These are phyloP conservation scores for Schlechtendalia chinensis DNA, from an alignment of 1,140 invertebrate species.

Conservation along the genomic window DNA sequence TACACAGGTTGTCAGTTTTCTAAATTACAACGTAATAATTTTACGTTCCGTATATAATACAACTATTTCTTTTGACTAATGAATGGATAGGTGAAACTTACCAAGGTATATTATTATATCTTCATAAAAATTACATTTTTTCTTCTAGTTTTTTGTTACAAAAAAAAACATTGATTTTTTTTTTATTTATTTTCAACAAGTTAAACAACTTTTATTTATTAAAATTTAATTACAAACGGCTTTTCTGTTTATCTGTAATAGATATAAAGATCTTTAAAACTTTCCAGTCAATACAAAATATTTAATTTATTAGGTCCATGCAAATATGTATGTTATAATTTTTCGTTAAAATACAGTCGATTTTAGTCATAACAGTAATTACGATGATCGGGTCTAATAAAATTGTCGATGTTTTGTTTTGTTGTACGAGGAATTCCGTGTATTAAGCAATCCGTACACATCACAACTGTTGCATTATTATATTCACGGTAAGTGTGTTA, in stretches of 20 bases:
- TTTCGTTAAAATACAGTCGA: too few relatives aligned
- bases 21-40: neutral
- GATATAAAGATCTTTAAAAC: neutral
- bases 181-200: neutral
- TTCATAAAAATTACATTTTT: neutral
- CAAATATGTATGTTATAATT: too few relatives aligned
- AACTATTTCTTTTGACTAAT: neutral
- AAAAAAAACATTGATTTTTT: slow-evolving; percentile 8
- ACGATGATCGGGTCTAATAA: neutral
- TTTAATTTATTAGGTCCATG: too few relatives aligned
- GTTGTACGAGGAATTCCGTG: neutral
- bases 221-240: too few relatives aligned
- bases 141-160: neutral
- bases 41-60: neutral
- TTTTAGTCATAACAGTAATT: neutral
- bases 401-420: neutral
- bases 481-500: neutral
- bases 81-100: slow-evolving; percentile 11
- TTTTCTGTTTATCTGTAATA: neutral
- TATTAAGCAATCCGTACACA: neutral
- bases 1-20: slow-evolving; percentile 2
- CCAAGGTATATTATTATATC: neutral
- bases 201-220: slow-evolving; percentile 9
- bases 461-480: neutral
- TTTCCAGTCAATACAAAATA: slow-evolving; percentile 5